Evolutionary conservation across 2,888 invertebrate genomes (phyloP).

Genomic region (Dichetophora obliterata): DNA sequence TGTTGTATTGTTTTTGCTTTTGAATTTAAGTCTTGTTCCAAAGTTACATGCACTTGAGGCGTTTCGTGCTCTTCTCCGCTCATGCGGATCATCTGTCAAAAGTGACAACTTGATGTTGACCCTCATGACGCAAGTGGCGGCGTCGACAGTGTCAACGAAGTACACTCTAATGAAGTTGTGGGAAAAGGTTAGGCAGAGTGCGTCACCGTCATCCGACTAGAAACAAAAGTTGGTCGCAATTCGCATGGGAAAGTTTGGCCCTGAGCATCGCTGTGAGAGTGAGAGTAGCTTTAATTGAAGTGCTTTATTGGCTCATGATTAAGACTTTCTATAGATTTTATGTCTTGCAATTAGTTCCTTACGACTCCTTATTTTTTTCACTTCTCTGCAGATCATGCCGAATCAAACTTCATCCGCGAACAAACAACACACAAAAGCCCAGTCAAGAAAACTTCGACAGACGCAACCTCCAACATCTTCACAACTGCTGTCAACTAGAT

Average conservation of each 20-base stretch:
- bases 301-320: no score
- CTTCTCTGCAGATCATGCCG: conserved; percentile 52
- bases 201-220: background rate
- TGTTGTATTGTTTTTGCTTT: background rate
- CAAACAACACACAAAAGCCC: conserved; percentile 33
- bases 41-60: background rate
- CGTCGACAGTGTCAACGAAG: conserved; percentile 26
- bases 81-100: conserved; percentile 18
- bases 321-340: no score
- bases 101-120: conserved; percentile 34
- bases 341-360: background rate
- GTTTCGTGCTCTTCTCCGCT: background rate
- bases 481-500: conserved; percentile 37
- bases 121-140: conserved; percentile 28
- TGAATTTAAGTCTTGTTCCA: background rate
- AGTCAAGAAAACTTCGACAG: background rate
- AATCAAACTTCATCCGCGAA: conserved; percentile 50
- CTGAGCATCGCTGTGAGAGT: conserved; percentile 22
- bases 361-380: background rate
- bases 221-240: background rate
- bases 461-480: conserved; percentile 41
- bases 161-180: background rate
- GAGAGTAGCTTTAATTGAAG: no score
- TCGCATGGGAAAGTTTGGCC: conserved; percentile 43
- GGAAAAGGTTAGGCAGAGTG: background rate